Evolutionary conservation across 2,113 vertebrate genomes (phyloP).

Genomic region (Beaufortia kweichowensis): DNA sequence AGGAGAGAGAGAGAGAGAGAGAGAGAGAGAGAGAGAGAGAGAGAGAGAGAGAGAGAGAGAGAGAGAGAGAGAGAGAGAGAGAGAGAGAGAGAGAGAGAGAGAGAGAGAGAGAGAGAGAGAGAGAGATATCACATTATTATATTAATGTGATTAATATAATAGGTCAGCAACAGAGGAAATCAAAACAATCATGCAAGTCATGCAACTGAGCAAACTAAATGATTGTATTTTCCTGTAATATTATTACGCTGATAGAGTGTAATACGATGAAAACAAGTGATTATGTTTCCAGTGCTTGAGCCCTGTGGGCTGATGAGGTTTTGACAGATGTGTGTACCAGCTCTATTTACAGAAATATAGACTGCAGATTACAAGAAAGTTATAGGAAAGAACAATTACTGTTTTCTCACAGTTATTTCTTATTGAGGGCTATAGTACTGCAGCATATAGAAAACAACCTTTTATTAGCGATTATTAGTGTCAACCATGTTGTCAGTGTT

Average conservation of each 20-base stretch:
- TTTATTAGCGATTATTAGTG: slow-evolving; percentile 2
- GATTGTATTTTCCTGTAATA: slow-evolving; percentile 31
- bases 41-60: slow-evolving; percentile 3
- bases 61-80: slow-evolving; percentile 12
- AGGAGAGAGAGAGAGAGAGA: slow-evolving; percentile 11
- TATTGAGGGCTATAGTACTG: not conserved
- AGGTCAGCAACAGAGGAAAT: slow-evolving; percentile 31
- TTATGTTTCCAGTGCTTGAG: slow-evolving; percentile 20
- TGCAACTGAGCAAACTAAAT: slow-evolving; percentile 35
- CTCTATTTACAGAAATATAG: slow-evolving; percentile 25
- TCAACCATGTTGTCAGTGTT: not conserved
- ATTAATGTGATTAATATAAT: slow-evolving; percentile 39
- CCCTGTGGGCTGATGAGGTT: slow-evolving; percentile 18
- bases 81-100: too few relatives aligned
- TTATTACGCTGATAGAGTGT: slow-evolving; percentile 35
- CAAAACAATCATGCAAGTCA: slow-evolving; percentile 47
- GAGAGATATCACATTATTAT: not conserved
- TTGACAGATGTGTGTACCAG: slow-evolving; percentile 21
- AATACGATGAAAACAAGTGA: slow-evolving; percentile 26
- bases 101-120: slow-evolving; percentile 6
- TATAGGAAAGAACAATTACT: not conserved
- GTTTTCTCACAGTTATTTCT: not conserved
- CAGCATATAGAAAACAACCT: not conserved
- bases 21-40: slow-evolving; percentile 23
- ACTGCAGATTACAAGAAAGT: not conserved